Evolutionary conservation across 37 sponge, comb jelly and placozoan genomes (phyloP).

Genomic region (Axinella damicornis): DNA sequence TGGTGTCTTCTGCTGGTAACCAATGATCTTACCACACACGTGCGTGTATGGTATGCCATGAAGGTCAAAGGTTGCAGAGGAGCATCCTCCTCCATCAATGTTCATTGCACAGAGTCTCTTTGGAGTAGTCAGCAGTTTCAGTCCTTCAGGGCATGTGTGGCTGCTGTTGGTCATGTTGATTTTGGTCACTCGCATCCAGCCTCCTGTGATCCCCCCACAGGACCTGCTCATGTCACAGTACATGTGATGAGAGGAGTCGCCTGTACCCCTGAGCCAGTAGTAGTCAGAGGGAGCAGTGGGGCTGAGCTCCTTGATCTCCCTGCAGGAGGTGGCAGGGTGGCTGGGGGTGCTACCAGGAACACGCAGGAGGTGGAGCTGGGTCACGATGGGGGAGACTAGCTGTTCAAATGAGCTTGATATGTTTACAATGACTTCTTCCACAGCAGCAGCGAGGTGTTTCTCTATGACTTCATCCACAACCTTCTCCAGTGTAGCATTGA

Average conservation of each 20-base stretch:
- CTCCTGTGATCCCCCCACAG: not conserved
- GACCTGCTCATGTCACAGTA: not conserved
- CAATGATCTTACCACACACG: conserved; percentile 37
- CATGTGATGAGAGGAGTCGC: not conserved
- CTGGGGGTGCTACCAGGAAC: not conserved
- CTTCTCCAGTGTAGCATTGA: too few relatives aligned
- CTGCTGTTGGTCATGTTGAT: not conserved
- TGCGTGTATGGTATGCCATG: conserved; percentile 13
- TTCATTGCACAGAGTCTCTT: not conserved
- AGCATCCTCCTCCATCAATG: conserved; percentile 18
- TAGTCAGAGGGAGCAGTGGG: not conserved
- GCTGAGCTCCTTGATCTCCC: not conserved
- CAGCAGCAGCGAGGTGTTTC: too few relatives aligned
- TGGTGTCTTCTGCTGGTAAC: conserved; percentile 29
- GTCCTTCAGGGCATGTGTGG: not conserved
- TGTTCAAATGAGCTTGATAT: not conserved
- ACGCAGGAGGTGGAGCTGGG: not conserved
- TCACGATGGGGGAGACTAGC: not conserved
- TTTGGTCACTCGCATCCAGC: not conserved
- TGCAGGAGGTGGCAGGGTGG: not conserved
- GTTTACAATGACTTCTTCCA: too few relatives aligned
- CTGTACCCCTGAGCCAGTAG: not conserved
- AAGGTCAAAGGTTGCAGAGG: not conserved
- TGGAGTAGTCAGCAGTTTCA: not conserved
- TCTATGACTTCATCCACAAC: too few relatives aligned